Evolutionary conservation across 2,797 vertebrate genomes (phyloP), one percentile per base, ranked within the genome.

Genomic region (Sebastes oblongus): DNA sequence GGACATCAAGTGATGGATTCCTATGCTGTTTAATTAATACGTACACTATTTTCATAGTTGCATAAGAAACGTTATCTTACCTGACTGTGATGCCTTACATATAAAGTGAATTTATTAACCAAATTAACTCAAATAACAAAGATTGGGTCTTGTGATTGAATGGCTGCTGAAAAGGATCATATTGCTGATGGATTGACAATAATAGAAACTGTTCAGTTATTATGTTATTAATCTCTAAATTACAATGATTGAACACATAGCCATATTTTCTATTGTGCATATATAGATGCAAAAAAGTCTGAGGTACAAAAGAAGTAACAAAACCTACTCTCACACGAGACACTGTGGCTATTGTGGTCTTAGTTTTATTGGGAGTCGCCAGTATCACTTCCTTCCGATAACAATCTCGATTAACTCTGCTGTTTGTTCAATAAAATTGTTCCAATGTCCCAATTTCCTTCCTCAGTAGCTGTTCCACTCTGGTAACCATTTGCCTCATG

Each of bases 351-450:
- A 77, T 86, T 91, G 87, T 87, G 52, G 27, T 60, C 74, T 67
- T 75, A 18, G 73, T 76, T 91, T 86, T 83, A 92, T 85, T 85
- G 88, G 84, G 88, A 88, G 87, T 91, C 72, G 74, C 77, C 86
- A 56, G 76, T 79, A 83, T 90, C 65, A 72, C 88, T 93, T 92
- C 89, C 86, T 81, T 80, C 81, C 60, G 84, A 91, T 86, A 83
- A 79, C 14, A 62, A 86, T 89, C 86, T 76, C 5, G n/a, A 89
- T 85, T 77, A 84, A 78, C 75, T 13, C 66, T 58, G 66, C 34
- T 83, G 59, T 88, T 90, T 85, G 36, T 85, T 87, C 80, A 85
- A 82, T 86, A 72, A 86, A 87, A 86, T 55, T 70, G 77, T 87
- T 88, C 61, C 78, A 83, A 29, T 87, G 74, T 84, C 61, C 65